These are phyloP conservation scores for Phengaris arion DNA, from an alignment of 2,888 invertebrate genomes.

Conservation along the genomic window DNA sequence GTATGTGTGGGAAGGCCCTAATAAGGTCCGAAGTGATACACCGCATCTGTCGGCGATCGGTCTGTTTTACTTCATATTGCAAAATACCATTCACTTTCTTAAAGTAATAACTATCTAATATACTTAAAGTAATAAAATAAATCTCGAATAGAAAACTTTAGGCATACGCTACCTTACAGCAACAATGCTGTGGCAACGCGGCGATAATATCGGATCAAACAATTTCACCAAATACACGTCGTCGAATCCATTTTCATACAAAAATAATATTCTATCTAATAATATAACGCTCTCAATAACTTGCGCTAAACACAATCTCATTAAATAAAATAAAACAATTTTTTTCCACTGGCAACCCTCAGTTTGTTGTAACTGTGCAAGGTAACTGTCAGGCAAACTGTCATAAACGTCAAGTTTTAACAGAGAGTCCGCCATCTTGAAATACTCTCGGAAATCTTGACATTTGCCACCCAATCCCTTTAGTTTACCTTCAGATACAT, in stretches of 20 bases:
- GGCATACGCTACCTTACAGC: constrained; percentile 66
- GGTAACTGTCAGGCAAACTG: constrained; percentile 52
- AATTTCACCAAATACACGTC: constrained; percentile 83
- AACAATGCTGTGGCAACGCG: constrained; percentile 88
- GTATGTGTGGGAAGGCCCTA: too few relatives aligned
- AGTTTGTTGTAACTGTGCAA: constrained; percentile 46
- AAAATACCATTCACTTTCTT: too few relatives aligned
- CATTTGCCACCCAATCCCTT: constrained; percentile 82
- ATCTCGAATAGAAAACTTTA: not conserved
- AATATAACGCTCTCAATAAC: constrained; percentile 90
- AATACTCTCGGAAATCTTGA: constrained; percentile 84
- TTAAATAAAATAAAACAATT: constrained; percentile 86
- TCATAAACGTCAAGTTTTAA: constrained; percentile 75
- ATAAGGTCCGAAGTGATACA: too few relatives aligned
- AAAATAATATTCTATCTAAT: constrained; percentile 88
- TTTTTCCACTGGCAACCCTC: constrained; percentile 71
- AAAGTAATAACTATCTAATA: too few relatives aligned
- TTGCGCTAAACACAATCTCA: constrained; percentile 88
- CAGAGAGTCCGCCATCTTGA: constrained; percentile 82
- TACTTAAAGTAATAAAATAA: too few relatives aligned
- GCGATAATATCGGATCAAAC: constrained; percentile 91
- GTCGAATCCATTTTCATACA: constrained; percentile 82
- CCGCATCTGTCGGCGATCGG: too few relatives aligned
- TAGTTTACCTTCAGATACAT: constrained; percentile 74
- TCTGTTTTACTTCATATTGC: too few relatives aligned